phyloP scores from a whole-genome alignment of 2,113 vertebrate species.

The Elgaria multicarinata region DNA sequence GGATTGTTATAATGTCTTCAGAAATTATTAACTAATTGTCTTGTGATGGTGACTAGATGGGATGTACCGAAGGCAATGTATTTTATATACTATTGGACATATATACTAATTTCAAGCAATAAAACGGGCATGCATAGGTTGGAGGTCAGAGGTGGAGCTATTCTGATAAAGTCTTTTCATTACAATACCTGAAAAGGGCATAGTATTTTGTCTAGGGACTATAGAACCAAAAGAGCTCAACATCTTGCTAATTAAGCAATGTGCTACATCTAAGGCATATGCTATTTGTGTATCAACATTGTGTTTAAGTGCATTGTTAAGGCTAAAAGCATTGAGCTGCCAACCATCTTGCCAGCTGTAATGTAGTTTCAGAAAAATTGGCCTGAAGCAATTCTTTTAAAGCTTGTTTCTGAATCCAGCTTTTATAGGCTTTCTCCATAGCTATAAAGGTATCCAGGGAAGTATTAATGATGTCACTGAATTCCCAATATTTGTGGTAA shows the following conservation, averaged over 20 bases:
- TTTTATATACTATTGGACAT: too few relatives aligned
- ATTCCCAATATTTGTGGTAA: not conserved
- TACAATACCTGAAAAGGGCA: too few relatives aligned
- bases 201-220: not conserved
- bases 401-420: not conserved
- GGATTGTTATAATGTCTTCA: too few relatives aligned
- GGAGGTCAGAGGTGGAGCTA: not conserved
- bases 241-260: not conserved
- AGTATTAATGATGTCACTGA: not conserved
- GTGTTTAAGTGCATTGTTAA: not conserved
- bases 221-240: not conserved
- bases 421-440: not conserved
- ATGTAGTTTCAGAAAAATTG: not conserved
- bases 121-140: not conserved
- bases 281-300: constrained; percentile 14
- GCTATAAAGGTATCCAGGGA: not conserved
- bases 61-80: too few relatives aligned
- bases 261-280: not conserved
- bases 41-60: too few relatives aligned
- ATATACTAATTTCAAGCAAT: not conserved
- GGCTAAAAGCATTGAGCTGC: constrained; percentile 1
- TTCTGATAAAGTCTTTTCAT: too few relatives aligned
- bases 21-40: too few relatives aligned
- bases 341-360: not conserved
- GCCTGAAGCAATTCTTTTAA: not conserved